These are phyloP conservation scores for Teleogryllus oceanicus DNA, from an alignment of 2,888 invertebrate species.

Conservation along the genomic window DNA sequence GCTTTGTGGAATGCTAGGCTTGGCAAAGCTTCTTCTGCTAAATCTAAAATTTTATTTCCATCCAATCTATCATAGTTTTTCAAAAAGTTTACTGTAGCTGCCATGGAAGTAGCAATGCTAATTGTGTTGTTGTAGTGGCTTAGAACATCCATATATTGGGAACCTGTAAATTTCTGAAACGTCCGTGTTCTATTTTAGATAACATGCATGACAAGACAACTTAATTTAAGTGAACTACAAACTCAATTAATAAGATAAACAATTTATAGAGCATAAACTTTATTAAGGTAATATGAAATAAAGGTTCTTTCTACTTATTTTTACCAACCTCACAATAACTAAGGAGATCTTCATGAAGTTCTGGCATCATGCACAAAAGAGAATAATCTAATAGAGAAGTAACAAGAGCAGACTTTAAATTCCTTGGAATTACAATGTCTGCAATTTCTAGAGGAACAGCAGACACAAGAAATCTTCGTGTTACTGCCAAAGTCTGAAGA, in stretches of 20 bases:
- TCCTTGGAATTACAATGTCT: conserved; percentile 48
- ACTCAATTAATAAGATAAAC: neutral
- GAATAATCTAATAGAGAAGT: conserved; percentile 50
- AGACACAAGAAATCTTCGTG: conserved; percentile 46
- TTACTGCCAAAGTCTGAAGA: conserved; percentile 49
- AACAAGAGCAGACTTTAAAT: conserved; percentile 49
- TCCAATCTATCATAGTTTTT: conserved; percentile 42
- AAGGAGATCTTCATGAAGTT: conserved; percentile 47
- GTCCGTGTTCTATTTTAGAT: neutral
- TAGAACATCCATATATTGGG: conserved; percentile 45
- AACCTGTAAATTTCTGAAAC: conserved; percentile 48
- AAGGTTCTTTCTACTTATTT: neutral
- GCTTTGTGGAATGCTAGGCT: conserved; percentile 60
- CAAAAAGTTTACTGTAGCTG: conserved; percentile 49
- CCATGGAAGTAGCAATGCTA: conserved; percentile 50
- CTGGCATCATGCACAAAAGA: conserved; percentile 49
- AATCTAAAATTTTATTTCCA: conserved; percentile 28
- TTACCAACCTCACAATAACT: conserved; percentile 49
- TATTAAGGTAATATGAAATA: conserved; percentile 19
- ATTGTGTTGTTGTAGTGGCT: conserved; percentile 49
- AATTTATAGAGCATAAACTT: neutral
- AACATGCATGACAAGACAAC: neutral
- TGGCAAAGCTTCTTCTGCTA: conserved; percentile 55
- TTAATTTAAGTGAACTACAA: neutral
- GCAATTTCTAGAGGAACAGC: conserved; percentile 49